Evolutionary conservation across 2,113 vertebrate genomes (phyloP), one percentile per base, ranked within the genome.

Genomic region (Alethe castanea): DNA sequence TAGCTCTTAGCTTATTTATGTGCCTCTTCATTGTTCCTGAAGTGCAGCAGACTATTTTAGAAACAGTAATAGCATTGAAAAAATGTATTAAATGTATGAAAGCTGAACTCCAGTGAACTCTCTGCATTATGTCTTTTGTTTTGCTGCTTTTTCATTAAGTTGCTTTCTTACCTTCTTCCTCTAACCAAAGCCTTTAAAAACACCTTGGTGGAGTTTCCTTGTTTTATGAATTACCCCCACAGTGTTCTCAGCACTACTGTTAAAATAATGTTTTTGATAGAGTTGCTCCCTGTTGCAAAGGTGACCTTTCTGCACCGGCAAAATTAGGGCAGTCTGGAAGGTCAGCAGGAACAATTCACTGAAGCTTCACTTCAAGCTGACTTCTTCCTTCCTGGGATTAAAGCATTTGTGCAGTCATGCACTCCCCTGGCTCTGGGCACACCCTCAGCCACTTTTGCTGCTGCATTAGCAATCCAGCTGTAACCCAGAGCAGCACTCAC

Each of bases 171-270:
- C 64, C 38, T 83, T 83, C 91, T 80, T 81, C 70, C 86, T 92
- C 50, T 67, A 71, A 79, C 72, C 54, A 66, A 85, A 61, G 62
- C 78, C 80, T 91, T 69, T 86, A 86, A 82, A 90, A 92, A 90
- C 66, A 80, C 69, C 50, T 89, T 96, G 72, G 81, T 94, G 83
- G 91, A 61, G 78, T 94, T 93, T 94, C 88, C 84, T 81, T 94
- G 36, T 83, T 95, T 92, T 69, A 64, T 86, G 80, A 95, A 59
- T 88, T 59, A 26, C 64, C 40, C 76, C 25, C 0, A 0, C 78
- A 87, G 60, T 82, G 69, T 81, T 81, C 73, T 81, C n/a, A 80
- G 66, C 66, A 19, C 62, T 52, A 8, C 94, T 94, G 89, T 91
- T 93, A 92, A 94, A 96, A 79, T 82, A 90, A 48, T 42, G 66